phyloP scores from a whole-genome alignment of 1,140 invertebrate species.

The Rhynchophorus ferrugineus region DNA sequence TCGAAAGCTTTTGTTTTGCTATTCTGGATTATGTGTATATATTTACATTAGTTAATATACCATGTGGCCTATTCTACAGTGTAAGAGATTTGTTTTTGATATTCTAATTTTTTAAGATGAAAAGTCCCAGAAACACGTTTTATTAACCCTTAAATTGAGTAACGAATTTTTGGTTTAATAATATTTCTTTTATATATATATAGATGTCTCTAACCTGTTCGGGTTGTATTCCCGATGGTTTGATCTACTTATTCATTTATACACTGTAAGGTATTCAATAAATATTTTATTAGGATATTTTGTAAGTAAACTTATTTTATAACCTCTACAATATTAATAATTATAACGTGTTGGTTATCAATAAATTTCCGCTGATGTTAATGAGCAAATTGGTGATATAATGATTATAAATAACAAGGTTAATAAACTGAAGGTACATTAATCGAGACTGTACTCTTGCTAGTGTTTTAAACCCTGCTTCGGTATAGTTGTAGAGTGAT shows the following conservation, averaged over 20 bases:
- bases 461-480: no score
- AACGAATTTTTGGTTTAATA: conserved; percentile 6
- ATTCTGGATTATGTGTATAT: conserved; percentile 15
- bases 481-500: no score
- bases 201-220: conserved; percentile 4
- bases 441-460: no score
- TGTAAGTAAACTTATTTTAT: no score
- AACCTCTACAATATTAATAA: no score
- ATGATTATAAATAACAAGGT: no score
- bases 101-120: conserved; percentile 14
- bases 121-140: conserved; percentile 6
- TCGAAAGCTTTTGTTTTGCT: conserved; percentile 10
- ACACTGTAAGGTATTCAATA: conserved; percentile 32
- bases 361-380: no score
- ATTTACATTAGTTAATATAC: conserved; percentile 19
- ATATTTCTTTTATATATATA: conserved; percentile 2
- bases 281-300: conserved; percentile 32
- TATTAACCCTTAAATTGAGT: conserved; percentile 6
- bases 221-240: conserved; percentile 15
- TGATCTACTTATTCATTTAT: conserved; percentile 31
- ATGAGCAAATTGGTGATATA: no score
- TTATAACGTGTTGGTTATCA: no score
- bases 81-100: conserved; percentile 23
- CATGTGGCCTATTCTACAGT: conserved; percentile 26
- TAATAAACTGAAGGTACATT: no score